Evolutionary conservation across 2,113 vertebrate species (phyloP).

Genomic region (Prunella fulvescens): DNA sequence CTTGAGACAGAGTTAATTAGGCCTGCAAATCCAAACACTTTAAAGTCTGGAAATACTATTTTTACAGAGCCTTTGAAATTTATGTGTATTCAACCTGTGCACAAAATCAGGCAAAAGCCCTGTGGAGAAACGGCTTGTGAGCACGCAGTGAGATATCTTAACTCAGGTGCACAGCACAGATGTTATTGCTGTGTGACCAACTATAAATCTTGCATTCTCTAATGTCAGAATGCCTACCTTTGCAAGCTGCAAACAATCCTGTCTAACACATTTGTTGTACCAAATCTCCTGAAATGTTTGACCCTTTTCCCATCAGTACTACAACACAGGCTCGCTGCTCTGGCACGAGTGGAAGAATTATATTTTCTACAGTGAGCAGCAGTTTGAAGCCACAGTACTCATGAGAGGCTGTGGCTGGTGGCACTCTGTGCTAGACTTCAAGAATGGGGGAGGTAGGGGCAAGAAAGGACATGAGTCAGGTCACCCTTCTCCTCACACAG

Average conservation of each 20-base stretch:
- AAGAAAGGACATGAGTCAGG: not conserved
- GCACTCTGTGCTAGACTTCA: not conserved
- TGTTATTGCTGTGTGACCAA: not conserved
- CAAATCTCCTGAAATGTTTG: not conserved
- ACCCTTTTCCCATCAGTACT: not conserved
- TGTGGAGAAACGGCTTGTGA: not conserved
- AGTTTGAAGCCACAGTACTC: not conserved
- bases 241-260: not conserved
- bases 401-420: not conserved
- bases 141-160: not conserved
- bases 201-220: not conserved
- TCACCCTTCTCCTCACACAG: not conserved
- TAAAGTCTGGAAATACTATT: not conserved
- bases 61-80: not conserved
- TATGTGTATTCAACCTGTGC: not conserved
- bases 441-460: fast-evolving
- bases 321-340: not conserved
- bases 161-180: not conserved
- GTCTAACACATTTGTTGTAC: not conserved
- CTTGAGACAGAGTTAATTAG: not conserved
- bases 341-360: not conserved
- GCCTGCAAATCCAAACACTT: not conserved
- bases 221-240: not conserved
- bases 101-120: not conserved
- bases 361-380: not conserved